phyloP scores from a whole-genome alignment of 1,140 invertebrate genomes.

The Drosophila lacteicornis region DNA sequence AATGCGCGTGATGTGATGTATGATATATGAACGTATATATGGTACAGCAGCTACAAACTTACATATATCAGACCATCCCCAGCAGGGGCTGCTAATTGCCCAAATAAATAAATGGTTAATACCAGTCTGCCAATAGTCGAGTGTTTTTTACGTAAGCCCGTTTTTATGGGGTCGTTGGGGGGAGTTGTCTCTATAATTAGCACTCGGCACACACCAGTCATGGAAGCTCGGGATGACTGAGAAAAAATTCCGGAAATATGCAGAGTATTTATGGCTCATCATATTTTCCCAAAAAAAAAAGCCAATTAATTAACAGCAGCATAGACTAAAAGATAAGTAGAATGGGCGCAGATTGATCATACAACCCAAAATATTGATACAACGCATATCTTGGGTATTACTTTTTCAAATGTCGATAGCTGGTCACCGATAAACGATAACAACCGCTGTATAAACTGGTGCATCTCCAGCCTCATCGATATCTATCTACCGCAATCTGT shows the following conservation, averaged over 20 bases:
- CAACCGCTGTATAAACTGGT: background rate
- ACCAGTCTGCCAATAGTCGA: conserved; percentile 17
- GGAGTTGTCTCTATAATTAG: conserved; percentile 36
- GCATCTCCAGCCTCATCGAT: conserved; percentile 5
- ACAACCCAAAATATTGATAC: background rate
- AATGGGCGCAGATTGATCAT: conserved; percentile 12
- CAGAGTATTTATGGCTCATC: conserved; percentile 14
- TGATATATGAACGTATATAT: background rate
- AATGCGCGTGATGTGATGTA: conserved; percentile 53
- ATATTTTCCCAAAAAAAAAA: no score
- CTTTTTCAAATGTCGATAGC: conserved; percentile 5
- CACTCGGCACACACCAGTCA: conserved; percentile 5
- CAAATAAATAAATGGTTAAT: conserved; percentile 35
- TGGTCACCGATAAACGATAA: background rate
- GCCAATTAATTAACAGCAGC: no score
- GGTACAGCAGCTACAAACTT: background rate
- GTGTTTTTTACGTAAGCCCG: conserved; percentile 36
- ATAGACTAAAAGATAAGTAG: background rate
- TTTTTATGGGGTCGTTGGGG: conserved; percentile 5
- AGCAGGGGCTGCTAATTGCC: conserved; percentile 31
- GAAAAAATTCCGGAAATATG: conserved; percentile 8
- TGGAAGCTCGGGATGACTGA: conserved; percentile 1
- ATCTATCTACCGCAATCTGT: conserved; percentile 21
- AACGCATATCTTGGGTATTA: background rate
- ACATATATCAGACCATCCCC: conserved; percentile 11